phyloP scores from a whole-genome alignment of 1,140 invertebrate species.

The Bacillus rossius region DNA sequence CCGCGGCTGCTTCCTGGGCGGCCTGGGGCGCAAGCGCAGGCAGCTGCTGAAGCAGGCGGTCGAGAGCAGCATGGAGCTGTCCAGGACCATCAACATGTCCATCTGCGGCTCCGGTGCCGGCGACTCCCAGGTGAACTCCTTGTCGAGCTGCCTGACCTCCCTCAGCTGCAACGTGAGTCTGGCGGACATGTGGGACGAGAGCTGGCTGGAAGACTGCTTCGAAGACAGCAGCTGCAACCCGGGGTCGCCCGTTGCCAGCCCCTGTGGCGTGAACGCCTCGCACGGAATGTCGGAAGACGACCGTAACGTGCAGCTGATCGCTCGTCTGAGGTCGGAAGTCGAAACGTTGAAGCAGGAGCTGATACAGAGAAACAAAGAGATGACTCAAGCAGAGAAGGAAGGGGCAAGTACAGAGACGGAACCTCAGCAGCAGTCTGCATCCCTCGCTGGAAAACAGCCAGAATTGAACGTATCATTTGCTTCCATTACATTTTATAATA shows the following conservation, averaged over 20 bases:
- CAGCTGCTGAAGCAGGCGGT: slow-evolving; percentile 48
- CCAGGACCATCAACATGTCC: slow-evolving; percentile 46
- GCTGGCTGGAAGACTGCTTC: not conserved
- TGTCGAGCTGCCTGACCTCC: not conserved
- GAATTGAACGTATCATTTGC: not conserved
- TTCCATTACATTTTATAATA: slow-evolving; percentile 8
- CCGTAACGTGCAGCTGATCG: slow-evolving; percentile 32
- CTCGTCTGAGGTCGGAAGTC: slow-evolving; percentile 41
- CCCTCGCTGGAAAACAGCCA: not conserved
- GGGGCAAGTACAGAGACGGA: not conserved
- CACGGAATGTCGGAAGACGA: not conserved
- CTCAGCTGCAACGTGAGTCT: slow-evolving; percentile 21
- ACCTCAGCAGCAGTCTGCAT: not conserved
- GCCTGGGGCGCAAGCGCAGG: slow-evolving; percentile 45
- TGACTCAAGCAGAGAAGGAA: not conserved
- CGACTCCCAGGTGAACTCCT: slow-evolving; percentile 38
- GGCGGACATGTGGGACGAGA: slow-evolving; percentile 30
- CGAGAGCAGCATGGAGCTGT: slow-evolving; percentile 51
- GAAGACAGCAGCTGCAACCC: too few relatives aligned
- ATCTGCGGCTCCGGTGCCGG: slow-evolving; percentile 30
- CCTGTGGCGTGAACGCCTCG: not conserved
- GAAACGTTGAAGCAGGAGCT: slow-evolving; percentile 42
- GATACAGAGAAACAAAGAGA: slow-evolving; percentile 20
- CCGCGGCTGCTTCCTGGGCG: slow-evolving; percentile 50
- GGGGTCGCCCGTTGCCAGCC: too few relatives aligned